A percentile compares a stretch with the other conserved stretches of the same genome.
phyloP scores from a whole-genome alignment of 2,888 invertebrate species.

The Melanophora roralis region DNA sequence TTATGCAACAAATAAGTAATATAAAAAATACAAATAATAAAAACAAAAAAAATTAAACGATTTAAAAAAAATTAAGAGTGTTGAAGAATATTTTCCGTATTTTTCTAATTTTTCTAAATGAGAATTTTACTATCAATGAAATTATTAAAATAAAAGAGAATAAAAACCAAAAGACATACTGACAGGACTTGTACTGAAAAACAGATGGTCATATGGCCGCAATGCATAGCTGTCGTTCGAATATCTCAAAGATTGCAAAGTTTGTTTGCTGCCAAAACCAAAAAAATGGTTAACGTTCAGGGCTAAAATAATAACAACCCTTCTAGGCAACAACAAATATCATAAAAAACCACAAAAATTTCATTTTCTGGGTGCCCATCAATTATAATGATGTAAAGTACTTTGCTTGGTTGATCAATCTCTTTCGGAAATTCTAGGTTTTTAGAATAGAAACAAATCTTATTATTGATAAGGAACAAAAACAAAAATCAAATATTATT shows the following conservation, averaged over 20 bases:
- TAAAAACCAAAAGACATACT: background rate
- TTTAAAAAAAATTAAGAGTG: slow-evolving; percentile 39
- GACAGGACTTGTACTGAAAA: slow-evolving; percentile 1
- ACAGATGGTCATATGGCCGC: slow-evolving; percentile 20
- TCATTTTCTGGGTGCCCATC: background rate
- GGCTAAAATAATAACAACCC: slow-evolving; percentile 5
- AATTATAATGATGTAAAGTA: background rate
- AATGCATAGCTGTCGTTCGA: background rate
- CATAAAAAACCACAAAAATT: too few relatives aligned
- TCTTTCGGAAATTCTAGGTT: slow-evolving; percentile 65
- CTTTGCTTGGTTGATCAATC: slow-evolving; percentile 25
- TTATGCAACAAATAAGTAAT: slow-evolving; percentile 22
- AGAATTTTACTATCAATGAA: slow-evolving; percentile 57
- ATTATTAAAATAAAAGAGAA: slow-evolving; percentile 7
- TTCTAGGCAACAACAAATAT: background rate
- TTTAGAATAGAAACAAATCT: slow-evolving; percentile 66
- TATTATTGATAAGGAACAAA: slow-evolving; percentile 68
- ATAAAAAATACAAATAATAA: background rate
- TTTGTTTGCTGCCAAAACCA: slow-evolving; percentile 44
- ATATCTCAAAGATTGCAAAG: slow-evolving; percentile 12
- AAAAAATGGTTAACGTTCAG: too few relatives aligned
- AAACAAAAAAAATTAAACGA: background rate
- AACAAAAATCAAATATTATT: slow-evolving; percentile 19
- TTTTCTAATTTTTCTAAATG: slow-evolving; percentile 41
- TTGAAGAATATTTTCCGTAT: slow-evolving; percentile 37